Conservation (phyloP, 2,888 invertebrate species). For the Malthinus flaveolus region DNA sequence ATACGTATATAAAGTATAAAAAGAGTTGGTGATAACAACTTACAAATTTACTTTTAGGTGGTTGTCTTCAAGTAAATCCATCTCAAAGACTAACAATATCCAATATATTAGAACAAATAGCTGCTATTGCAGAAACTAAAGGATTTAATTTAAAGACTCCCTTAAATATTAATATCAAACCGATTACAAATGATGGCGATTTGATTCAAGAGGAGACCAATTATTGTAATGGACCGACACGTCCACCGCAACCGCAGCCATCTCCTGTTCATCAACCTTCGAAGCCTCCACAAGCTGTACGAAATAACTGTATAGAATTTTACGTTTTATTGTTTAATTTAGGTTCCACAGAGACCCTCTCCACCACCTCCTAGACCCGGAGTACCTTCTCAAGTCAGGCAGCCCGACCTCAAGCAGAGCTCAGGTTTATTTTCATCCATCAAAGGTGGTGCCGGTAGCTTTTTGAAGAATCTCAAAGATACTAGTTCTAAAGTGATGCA, state of each 20-base stretch:
- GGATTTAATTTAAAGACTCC: slow-evolving; percentile 81
- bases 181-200: slow-evolving; percentile 38
- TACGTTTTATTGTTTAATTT: not conserved
- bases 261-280: slow-evolving; percentile 39
- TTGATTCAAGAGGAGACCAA: slow-evolving; percentile 36
- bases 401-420: slow-evolving; percentile 44
- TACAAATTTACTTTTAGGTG: slow-evolving; percentile 59
- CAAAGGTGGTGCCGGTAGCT: slow-evolving; percentile 89
- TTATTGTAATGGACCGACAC: slow-evolving; percentile 38
- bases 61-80: slow-evolving; percentile 83
- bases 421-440: slow-evolving; percentile 79
- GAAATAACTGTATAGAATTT: not conserved
- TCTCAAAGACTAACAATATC: slow-evolving; percentile 77
- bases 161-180: slow-evolving; percentile 66
- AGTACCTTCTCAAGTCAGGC: slow-evolving; percentile 38
- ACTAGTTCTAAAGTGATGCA: slow-evolving; percentile 97
- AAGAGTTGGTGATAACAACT: slow-evolving; percentile 35
- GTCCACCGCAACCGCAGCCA: slow-evolving; percentile 43
- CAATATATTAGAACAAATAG: slow-evolving; percentile 81
- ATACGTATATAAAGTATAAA: slow-evolving; percentile 68
- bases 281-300: slow-evolving; percentile 34
- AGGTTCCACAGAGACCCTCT: slow-evolving; percentile 30
- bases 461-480: slow-evolving; percentile 92
- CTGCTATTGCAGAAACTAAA: slow-evolving; percentile 85
- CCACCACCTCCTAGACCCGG: slow-evolving; percentile 44